Evolutionary conservation across 2,888 invertebrate species (phyloP), one percentile per base, ranked within the genome.

Genomic region (Lymantria monacha): DNA sequence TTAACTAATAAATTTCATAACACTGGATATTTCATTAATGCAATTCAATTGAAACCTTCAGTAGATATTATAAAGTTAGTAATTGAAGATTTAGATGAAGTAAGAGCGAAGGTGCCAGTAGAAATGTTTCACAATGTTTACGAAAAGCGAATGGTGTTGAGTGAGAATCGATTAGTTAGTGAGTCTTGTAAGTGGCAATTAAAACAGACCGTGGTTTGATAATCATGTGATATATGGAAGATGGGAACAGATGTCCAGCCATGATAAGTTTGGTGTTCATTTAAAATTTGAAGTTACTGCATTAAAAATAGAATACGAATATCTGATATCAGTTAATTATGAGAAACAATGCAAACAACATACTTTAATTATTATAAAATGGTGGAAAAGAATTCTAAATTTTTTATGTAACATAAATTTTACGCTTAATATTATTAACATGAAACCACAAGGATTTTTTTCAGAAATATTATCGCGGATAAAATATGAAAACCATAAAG

Each of bases 1-100:
- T 66, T 64, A 57, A 59, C 61, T 58, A 69, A 70, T 71, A 63
- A 63, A 72, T 73, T 74, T 73, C 70, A 64, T 69, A 76, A 76
- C 52, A 57, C 46, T 46, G 49, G 51, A 49, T 60, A 50, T 47
- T 43, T 50, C 50, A 41, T 44, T 48, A 30, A 48, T 54, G 14
- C 54, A 62, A 50, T 53, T 22, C 53, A 66, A 46, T 56, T 42
- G 46, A 36, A 51, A 62, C 65, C 52, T 65, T 60, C 48, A 13
- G 7, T 10, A 11, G 7, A 42, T 46, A 42, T 12, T 0, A 22
- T 59, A 48, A 43, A 53, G 51, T 41, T 33, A 9, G 45, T 48
- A 30, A 52, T 52, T 55, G 44, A 52, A 31, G 13, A 37, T 33
- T 30, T 42, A 55, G 5, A 22, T 44, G 48, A 54, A 44, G 22